Percentiles rank a stretch among this genome's conserved stretches.
Conservation (phyloP, 2,113 vertebrate species). For the Dasyornis broadbenti region DNA sequence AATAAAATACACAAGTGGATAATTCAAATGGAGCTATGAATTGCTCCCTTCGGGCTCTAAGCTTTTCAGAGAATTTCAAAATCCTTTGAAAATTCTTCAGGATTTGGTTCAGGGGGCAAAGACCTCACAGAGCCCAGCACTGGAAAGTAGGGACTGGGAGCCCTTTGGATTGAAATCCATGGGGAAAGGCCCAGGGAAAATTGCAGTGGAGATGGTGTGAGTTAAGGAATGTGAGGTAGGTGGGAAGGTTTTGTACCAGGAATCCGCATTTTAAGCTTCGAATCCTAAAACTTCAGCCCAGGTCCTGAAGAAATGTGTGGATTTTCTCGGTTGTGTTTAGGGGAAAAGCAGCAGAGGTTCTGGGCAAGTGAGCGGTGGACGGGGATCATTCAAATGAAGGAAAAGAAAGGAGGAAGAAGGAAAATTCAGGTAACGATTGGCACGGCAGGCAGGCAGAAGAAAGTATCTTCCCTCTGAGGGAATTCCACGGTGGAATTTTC, state of each 20-base stretch:
- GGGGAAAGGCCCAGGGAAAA: neutral
- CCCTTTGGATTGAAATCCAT: neutral
- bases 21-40: no score
- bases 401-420: neutral
- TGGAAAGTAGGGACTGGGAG: fast-evolving
- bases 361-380: neutral
- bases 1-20: no score
- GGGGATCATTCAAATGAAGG: neutral
- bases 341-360: neutral
- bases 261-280: neutral
- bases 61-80: no score
- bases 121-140: neutral
- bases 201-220: neutral
- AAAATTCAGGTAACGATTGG: neutral
- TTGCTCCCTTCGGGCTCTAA: no score
- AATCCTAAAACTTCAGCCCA: neutral
- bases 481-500: neutral
- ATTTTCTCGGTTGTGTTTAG: fast-evolving
- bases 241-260: neutral
- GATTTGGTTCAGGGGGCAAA: neutral
- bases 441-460: neutral
- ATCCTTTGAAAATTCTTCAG: fast-evolving
- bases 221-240: fast-evolving
- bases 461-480: neutral
- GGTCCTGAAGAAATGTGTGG: neutral